Conservation (phyloP, 2,888 invertebrate genomes). For the Ochropleura leucogaster region DNA sequence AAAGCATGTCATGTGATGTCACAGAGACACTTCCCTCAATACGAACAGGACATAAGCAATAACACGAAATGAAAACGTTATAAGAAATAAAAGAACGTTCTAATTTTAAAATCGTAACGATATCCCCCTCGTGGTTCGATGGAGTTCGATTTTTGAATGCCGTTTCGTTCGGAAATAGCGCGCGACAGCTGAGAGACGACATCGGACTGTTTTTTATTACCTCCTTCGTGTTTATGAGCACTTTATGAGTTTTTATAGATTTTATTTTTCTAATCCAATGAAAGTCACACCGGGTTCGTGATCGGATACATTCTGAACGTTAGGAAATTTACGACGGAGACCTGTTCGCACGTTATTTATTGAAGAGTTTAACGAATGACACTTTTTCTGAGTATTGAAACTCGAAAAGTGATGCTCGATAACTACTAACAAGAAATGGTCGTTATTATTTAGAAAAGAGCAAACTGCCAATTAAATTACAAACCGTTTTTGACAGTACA, state of each 20-base stretch:
- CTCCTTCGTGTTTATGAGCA: slow-evolving; percentile 89
- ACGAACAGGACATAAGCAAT: slow-evolving; percentile 72
- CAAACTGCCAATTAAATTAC: slow-evolving; percentile 70
- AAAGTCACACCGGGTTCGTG: slow-evolving; percentile 82
- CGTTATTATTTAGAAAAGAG: slow-evolving; percentile 49
- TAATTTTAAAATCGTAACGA: slow-evolving; percentile 84
- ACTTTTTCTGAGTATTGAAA: slow-evolving; percentile 64
- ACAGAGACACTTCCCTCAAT: slow-evolving; percentile 65
- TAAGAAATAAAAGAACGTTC: slow-evolving; percentile 79
- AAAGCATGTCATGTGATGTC: slow-evolving; percentile 66
- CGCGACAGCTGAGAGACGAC: slow-evolving; percentile 90
- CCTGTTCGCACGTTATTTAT: slow-evolving; percentile 79
- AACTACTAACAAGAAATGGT: slow-evolving; percentile 39
- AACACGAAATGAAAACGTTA: slow-evolving; percentile 68
- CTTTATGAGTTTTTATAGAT: slow-evolving; percentile 90
- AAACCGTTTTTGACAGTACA: slow-evolving; percentile 61
- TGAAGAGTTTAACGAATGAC: slow-evolving; percentile 68
- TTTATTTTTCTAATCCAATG: slow-evolving; percentile 86
- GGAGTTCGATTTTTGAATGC: slow-evolving; percentile 88
- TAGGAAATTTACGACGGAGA: slow-evolving; percentile 81
- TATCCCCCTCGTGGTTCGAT: slow-evolving; percentile 85
- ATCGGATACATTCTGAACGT: slow-evolving; percentile 80
- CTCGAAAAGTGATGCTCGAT: slow-evolving; percentile 44
- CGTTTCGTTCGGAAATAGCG: slow-evolving; percentile 87
- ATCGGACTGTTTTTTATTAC: slow-evolving; percentile 88